These are phyloP conservation scores for Campaea margaritaria DNA, from an alignment of 2,888 invertebrate genomes.

Conservation along the genomic window DNA sequence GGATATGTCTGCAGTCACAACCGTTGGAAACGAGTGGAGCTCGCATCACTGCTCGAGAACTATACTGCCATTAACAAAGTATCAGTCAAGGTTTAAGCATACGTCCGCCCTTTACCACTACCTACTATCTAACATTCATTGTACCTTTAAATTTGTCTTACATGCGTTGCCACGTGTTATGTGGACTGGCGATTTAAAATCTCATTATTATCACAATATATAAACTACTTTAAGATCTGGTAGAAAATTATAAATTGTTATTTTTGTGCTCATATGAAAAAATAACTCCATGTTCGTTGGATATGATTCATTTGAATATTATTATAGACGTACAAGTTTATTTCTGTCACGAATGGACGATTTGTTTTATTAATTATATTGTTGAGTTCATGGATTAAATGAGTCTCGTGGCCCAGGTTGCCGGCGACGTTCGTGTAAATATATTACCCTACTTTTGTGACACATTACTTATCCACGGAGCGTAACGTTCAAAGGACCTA, in stretches of 20 bases:
- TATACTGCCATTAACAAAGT: slow-evolving; percentile 56
- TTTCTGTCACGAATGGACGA: slow-evolving; percentile 35
- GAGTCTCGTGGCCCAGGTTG: slow-evolving; percentile 43
- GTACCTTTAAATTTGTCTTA: slow-evolving; percentile 78
- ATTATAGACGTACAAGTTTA: slow-evolving; percentile 32
- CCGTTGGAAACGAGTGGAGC: slow-evolving; percentile 66
- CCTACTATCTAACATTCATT: slow-evolving; percentile 76
- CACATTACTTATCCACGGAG: slow-evolving; percentile 73
- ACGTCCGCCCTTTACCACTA: slow-evolving; percentile 68
- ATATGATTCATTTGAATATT: slow-evolving; percentile 37
- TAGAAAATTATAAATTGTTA: slow-evolving; percentile 77
- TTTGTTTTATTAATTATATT: slow-evolving; percentile 23
- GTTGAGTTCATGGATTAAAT: slow-evolving; percentile 40
- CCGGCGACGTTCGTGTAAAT: slow-evolving; percentile 40
- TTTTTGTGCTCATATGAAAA: slow-evolving; percentile 74
- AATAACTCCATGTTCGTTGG: slow-evolving; percentile 53
- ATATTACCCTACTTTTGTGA: slow-evolving; percentile 63
- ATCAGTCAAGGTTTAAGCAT: slow-evolving; percentile 73
- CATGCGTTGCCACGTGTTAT: slow-evolving; percentile 69
- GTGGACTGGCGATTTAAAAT: slow-evolving; percentile 75
- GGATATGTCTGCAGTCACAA: slow-evolving; percentile 84
- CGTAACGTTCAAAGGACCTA: slow-evolving; percentile 69
- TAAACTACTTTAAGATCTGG: slow-evolving; percentile 82
- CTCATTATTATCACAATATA: slow-evolving; percentile 84
- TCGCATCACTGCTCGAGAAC: slow-evolving; percentile 61